Evolutionary conservation across 37 sponge, comb jelly and placozoan genomes (phyloP), one percentile per base, ranked within the genome.

Genomic region (Amphimedon queenslandica): DNA sequence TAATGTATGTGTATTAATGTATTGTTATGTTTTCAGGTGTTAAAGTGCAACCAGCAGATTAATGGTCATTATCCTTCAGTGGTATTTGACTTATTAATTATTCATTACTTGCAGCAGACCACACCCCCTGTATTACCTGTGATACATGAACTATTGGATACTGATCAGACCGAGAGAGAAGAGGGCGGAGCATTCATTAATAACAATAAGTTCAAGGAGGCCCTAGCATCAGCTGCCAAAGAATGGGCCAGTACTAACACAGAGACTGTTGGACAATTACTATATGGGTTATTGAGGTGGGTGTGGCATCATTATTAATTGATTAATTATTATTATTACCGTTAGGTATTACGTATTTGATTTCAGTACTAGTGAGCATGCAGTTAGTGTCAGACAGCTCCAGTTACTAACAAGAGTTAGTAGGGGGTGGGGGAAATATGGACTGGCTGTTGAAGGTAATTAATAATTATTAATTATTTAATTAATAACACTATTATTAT

Each of bases 21-120:
- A n/a, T n/a, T n/a, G n/a, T n/a, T n/a, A n/a, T n/a, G n/a, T n/a
- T n/a, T n/a, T n/a, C n/a, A n/a, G n/a, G n/a, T n/a, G n/a, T n/a
- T n/a, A n/a, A n/a, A n/a, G n/a, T n/a, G n/a, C n/a, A n/a, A n/a
- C n/a, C n/a, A 47, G 5, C 77, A 87, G 58, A 74, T 77, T 18
- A 37, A 40, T 66, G 88, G 88, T 16, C 71, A 77, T 73, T 87
- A 87, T 37, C 77, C 82, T 60, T 69, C 58, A 31, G 66, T 70
- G 27, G 77, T 81, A 73, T 87, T 77, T 66, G 43, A 71, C 23
- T n/a, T 77, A 34, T 77, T 87, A 82, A 78, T 81, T 20, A 75
- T 96, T 32, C 89, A 93, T 68, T 96, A 78, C 69, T 94, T 96
- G 0, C 97, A 96, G 77, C 81, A 76, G 29, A 81, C 76, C 4